Conservation (phyloP, 2,113 vertebrate species). For the Cyphomyrus discorhynchus region DNA sequence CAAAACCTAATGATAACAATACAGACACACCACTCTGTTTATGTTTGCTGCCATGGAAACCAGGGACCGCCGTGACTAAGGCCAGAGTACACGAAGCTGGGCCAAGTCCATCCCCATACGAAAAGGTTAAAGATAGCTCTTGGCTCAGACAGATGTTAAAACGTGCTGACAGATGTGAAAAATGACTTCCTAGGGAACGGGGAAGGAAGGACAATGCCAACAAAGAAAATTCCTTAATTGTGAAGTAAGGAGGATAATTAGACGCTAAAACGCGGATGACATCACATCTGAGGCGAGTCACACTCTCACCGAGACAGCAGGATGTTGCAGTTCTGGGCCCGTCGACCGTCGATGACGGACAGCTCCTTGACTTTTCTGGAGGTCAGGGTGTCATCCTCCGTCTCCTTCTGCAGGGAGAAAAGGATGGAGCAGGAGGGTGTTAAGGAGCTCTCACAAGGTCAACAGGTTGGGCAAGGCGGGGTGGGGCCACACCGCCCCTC, state of each 20-base stretch:
- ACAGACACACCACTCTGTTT: constrained; percentile 9
- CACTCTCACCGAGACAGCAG: constrained; percentile 84
- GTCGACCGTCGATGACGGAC: constrained; percentile 90
- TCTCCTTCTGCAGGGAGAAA: constrained; percentile 78
- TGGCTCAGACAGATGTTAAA: constrained; percentile 23
- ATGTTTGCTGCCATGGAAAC: constrained; percentile 22
- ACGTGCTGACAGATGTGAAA: constrained; percentile 21
- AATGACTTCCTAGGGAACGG: constrained; percentile 23
- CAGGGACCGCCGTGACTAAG: not conserved
- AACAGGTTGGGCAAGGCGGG: not conserved
- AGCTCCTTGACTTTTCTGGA: constrained; percentile 95
- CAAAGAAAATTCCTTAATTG: constrained; percentile 20
- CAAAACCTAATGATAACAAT: constrained; percentile 9
- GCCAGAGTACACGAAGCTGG: not conserved
- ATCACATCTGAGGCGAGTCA: constrained; percentile 15
- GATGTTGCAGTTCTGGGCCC: constrained; percentile 98
- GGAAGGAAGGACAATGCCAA: constrained; percentile 1
- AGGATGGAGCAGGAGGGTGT: not conserved
- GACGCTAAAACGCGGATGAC: constrained; percentile 16
- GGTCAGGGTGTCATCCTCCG: constrained; percentile 82
- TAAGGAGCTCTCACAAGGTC: not conserved
- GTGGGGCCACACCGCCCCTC: not conserved
- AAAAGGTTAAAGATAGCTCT: constrained; percentile 29
- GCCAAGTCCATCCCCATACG: constrained; percentile 18
- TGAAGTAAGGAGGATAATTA: constrained; percentile 19